These are phyloP conservation scores for Strongylocentrotus purpuratus DNA, from an alignment of 35 echinoderm and acorn worm genomes.

Conservation along the genomic window DNA sequence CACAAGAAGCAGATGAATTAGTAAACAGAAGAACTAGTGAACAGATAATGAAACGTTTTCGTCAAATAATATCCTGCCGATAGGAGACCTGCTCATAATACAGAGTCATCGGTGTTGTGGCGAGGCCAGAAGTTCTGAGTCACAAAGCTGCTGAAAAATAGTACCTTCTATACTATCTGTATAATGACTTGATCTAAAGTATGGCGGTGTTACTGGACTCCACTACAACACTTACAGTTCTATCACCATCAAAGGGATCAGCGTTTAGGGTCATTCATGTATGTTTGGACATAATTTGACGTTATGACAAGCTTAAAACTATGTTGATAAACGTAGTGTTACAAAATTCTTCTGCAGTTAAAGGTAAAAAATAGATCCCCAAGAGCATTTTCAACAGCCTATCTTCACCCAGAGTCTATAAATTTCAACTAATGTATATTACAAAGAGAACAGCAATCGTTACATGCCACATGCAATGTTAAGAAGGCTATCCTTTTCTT, in stretches of 20 bases:
- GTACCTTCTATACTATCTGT: no score
- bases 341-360: not conserved
- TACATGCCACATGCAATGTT: slow-evolving; percentile 8
- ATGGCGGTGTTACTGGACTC: no score
- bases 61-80: not conserved
- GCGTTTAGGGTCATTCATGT: not conserved
- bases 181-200: no score
- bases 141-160: no score
- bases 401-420: not conserved
- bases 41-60: not conserved
- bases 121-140: no score
- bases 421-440: not conserved
- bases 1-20: not conserved
- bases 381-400: not conserved
- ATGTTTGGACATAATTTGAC: no score
- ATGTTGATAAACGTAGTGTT: not conserved
- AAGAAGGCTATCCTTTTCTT: not conserved
- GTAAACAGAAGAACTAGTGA: no score
- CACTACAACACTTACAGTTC: not conserved
- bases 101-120: not conserved
- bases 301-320: not conserved
- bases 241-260: not conserved
- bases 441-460: not conserved
- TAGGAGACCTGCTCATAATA: not conserved
- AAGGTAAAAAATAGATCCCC: not conserved